Conservation (phyloP, 2,888 invertebrate genomes). For the Tachystola acroxantha region DNA sequence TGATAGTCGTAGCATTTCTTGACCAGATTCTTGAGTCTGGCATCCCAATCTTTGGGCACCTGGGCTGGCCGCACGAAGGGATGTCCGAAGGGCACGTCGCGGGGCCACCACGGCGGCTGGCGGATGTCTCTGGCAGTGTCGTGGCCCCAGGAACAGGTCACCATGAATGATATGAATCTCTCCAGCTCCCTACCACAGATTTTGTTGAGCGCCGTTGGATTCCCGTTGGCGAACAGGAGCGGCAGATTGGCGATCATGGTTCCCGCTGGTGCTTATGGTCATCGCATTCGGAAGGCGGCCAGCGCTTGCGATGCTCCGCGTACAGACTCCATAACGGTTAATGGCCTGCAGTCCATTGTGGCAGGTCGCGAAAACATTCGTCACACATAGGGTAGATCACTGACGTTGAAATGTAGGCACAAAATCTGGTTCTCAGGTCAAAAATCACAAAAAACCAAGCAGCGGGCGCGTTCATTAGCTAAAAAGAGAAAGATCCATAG, state of each 20-base stretch:
- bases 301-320: constrained; percentile 59
- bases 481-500: constrained; percentile 58
- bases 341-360: constrained; percentile 41
- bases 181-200: constrained; percentile 81
- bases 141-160: constrained; percentile 85
- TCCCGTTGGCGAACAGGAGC: constrained; percentile 83
- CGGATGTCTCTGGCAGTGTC: constrained; percentile 75
- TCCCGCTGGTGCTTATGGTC: constrained; percentile 59
- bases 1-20: constrained; percentile 84
- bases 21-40: constrained; percentile 81
- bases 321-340: constrained; percentile 53
- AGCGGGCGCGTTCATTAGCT: constrained; percentile 50
- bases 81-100: constrained; percentile 80
- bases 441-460: constrained; percentile 38
- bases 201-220: constrained; percentile 82
- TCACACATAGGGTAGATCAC: constrained; percentile 30
- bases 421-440: constrained; percentile 24
- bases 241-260: constrained; percentile 86
- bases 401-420: constrained; percentile 17
- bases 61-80: constrained; percentile 77
- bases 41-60: constrained; percentile 76
- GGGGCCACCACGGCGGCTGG: constrained; percentile 85
- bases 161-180: constrained; percentile 86
- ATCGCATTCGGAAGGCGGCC: constrained; percentile 55
- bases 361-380: constrained; percentile 27